Base-by-base conservation (phyloP, 2,888 invertebrate genomes). In the Drosophila subsilvestris region DNA sequence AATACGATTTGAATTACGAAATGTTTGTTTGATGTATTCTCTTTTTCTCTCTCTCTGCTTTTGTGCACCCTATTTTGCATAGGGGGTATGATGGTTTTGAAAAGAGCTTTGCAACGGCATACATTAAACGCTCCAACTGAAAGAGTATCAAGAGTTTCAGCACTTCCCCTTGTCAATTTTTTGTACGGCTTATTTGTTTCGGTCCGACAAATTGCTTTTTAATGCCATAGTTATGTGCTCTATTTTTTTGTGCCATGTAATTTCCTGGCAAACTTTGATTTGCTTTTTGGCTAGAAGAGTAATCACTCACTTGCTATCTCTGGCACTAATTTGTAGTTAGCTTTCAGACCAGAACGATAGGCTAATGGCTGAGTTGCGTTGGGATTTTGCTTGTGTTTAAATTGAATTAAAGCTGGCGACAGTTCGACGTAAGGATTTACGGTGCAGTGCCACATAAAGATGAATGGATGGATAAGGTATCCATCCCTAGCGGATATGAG, bases 161-260 rank as follows among this genome's bases (percentile, higher is more conserved):
- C 37, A 6, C 2, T 37, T 14, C 14, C 14, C 14, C 6, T 54
- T 37, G 53, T 63, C 25, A 37, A 50, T 63, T 49, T 6, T 49
- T 6, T 27, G 25, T 25, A 18, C 20, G n/a, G 5, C 47, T 49
- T 63, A 25, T 45, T 32, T 37, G 20, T 18, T 65, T 47, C 27
- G 59, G 63, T 37, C 49, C 29, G 49, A 51, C 56, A 75, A 75
- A 83, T 81, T 74, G 68, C 51, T 77, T 81, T 87, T 75, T 79
- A 82, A 83, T 83, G 66, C 56, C 71, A 45, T 18, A 45, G 37
- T 45, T 50, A 59, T 49, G 47, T 32, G 29, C 48, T 63, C 29
- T 32, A 20, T 32, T 37, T 37, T 37, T 37, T 14, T 37, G 37
- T n/a, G 37, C 37, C 37, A 1, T 37, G 37, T 6, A 14, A 37